Conservation (phyloP, 2,888 invertebrate genomes). For the Ectemnius cavifrons region DNA sequence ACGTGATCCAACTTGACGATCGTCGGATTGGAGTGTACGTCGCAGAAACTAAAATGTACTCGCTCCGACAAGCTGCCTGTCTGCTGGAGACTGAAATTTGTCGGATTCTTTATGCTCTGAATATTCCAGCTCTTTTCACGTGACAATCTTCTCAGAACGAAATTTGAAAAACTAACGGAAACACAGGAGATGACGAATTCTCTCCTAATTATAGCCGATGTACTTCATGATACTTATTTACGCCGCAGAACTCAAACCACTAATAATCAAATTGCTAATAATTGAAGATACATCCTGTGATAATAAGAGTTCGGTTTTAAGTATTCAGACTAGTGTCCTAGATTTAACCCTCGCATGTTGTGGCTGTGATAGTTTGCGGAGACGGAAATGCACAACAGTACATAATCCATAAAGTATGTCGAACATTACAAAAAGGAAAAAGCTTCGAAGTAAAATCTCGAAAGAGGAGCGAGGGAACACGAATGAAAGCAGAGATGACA, state of each 20-base stretch:
- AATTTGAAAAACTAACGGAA: no score
- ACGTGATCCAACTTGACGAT: neutral
- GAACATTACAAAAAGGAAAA: neutral
- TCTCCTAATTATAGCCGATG: no score
- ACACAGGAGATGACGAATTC: no score
- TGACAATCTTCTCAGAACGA: slow-evolving; percentile 28
- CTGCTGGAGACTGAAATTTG: slow-evolving; percentile 47
- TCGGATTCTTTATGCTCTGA: slow-evolving; percentile 55
- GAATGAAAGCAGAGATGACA: neutral
- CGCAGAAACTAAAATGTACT: neutral
- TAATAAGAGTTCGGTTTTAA: no score
- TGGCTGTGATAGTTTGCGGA: neutral
- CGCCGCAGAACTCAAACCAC: no score
- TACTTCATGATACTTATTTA: no score
- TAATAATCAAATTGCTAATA: no score
- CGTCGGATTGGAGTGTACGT: no score
- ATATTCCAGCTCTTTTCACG: slow-evolving; percentile 53
- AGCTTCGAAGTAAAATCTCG: neutral
- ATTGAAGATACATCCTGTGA: no score
- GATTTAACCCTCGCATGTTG: no score
- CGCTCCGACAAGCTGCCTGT: neutral
- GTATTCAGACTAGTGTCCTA: no score
- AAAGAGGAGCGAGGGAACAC: neutral
- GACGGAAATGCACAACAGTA: neutral
- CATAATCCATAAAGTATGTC: neutral